Percentiles rank a stretch among this genome's conserved stretches.
Evolutionary conservation across 2,113 vertebrate species (phyloP).

Genomic region (Corvus moneduloides): DNA sequence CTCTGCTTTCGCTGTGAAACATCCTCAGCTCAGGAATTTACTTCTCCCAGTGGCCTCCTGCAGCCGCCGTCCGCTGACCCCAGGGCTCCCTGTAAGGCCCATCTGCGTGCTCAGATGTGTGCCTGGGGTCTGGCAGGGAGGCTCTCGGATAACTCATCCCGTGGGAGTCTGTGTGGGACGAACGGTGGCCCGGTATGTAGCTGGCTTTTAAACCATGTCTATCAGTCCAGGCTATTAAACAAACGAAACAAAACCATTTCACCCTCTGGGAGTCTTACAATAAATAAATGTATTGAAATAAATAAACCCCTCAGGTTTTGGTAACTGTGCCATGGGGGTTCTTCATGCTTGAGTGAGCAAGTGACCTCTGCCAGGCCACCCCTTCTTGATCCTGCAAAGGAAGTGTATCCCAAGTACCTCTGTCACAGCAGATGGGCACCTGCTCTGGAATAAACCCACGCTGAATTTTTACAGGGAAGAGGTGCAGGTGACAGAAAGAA

Average conservation of each 20-base stretch:
- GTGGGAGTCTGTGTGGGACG: background rate
- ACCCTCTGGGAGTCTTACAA: background rate
- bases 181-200: background rate
- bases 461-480: background rate
- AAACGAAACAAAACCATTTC: background rate
- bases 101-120: background rate
- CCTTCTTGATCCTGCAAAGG: background rate
- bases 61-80: background rate
- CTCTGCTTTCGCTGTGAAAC: background rate
- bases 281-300: background rate
- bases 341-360: background rate
- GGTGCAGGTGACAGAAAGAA: background rate
- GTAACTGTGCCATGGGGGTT: background rate
- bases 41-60: constrained; percentile 22
- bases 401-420: background rate
- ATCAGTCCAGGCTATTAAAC: background rate
- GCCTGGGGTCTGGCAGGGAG: background rate
- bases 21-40: constrained; percentile 22
- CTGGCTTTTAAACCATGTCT: background rate
- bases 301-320: background rate
- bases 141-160: background rate
- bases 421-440: background rate
- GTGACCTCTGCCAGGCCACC: background rate
- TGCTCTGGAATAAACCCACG: background rate
- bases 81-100: background rate